Conservation (phyloP, 2,113 vertebrate species). For the Sardina pilchardus region DNA sequence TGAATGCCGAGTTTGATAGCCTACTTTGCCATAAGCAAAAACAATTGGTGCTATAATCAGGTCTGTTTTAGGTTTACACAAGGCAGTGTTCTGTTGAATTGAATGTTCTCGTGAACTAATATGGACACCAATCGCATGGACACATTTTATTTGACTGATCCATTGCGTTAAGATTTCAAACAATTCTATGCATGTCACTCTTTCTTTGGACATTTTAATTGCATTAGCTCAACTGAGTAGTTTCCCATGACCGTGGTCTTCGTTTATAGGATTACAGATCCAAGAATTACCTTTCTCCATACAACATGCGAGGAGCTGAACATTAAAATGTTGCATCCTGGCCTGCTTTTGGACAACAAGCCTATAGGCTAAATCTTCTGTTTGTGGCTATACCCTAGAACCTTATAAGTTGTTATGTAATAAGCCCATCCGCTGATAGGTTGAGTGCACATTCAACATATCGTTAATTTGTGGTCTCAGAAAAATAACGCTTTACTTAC, state of each 20-base stretch:
- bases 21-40: no score
- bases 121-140: neutral
- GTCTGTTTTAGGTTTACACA: no score
- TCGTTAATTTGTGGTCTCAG: neutral
- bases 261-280: conserved; percentile 8
- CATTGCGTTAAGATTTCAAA: neutral
- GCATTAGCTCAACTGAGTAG: conserved; percentile 41
- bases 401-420: neutral
- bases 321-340: neutral
- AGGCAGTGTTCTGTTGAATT: no score
- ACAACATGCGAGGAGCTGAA: neutral
- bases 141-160: neutral
- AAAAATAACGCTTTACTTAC: neutral
- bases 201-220: conserved; percentile 32
- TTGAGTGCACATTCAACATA: neutral
- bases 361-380: neutral
- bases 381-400: neutral
- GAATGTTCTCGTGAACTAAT: neutral
- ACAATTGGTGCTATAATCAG: no score
- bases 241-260: conserved; percentile 39
- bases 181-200: neutral
- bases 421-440: neutral
- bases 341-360: neutral
- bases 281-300: conserved; percentile 18
- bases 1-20: no score